phyloP scores from a whole-genome alignment of 2,888 invertebrate genomes.

The Notocelia uddmanniana region DNA sequence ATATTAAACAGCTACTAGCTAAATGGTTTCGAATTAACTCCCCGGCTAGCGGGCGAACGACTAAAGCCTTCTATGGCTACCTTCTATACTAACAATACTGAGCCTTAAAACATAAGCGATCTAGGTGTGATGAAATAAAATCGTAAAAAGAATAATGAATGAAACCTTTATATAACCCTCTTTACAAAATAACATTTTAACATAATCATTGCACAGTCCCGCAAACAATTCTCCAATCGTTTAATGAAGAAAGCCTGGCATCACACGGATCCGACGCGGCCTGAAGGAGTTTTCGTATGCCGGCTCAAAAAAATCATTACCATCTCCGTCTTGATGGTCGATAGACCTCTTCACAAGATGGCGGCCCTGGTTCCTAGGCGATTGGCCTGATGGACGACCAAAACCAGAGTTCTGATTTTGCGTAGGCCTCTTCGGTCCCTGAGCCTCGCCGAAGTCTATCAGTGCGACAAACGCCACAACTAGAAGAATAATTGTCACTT shows the following conservation, averaged over 20 bases:
- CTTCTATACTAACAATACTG: too few species aligned
- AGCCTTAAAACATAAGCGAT: too few species aligned
- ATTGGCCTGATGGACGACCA: slow-evolving; percentile 15
- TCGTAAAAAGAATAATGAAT: background rate
- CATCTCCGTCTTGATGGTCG: slow-evolving; percentile 60
- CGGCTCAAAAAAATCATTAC: slow-evolving; percentile 54
- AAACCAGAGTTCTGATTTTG: slow-evolving; percentile 11
- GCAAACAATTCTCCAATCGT: background rate
- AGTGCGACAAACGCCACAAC: slow-evolving; percentile 57
- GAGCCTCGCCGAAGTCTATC: slow-evolving; percentile 52
- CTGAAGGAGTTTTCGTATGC: slow-evolving; percentile 62
- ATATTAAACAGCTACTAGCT: too few species aligned
- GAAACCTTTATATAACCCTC: slow-evolving; percentile 30
- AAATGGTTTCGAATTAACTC: too few species aligned
- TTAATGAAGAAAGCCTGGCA: slow-evolving; percentile 72
- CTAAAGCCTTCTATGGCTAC: too few species aligned
- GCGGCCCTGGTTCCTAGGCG: slow-evolving; percentile 33
- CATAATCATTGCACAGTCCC: slow-evolving; percentile 46
- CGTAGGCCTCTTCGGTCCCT: slow-evolving; percentile 29
- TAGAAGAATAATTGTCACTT: slow-evolving; percentile 59
- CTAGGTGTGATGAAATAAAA: background rate
- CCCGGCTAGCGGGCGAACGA: too few species aligned
- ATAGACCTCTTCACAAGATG: slow-evolving; percentile 68
- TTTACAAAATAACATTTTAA: slow-evolving; percentile 36
- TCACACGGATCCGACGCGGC: slow-evolving; percentile 68